These are phyloP conservation scores for Cyphomyrus discorhynchus DNA, from an alignment of 2,113 vertebrate species.

Conservation along the genomic window DNA sequence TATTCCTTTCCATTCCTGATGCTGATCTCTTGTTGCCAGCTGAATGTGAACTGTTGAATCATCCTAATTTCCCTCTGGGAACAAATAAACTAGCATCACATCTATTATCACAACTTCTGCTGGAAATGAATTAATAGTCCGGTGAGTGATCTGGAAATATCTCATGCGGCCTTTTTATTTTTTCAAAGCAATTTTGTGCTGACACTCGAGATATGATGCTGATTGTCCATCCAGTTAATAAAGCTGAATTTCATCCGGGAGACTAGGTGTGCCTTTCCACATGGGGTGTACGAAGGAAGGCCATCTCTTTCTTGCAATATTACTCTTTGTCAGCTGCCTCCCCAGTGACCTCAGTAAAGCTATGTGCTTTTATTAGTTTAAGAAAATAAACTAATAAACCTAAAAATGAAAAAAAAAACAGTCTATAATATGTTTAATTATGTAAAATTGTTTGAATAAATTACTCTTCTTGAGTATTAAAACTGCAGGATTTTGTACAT, in stretches of 20 bases:
- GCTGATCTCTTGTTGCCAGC: neutral
- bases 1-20: neutral
- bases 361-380: neutral
- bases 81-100: neutral
- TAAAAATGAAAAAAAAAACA: neutral
- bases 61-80: neutral
- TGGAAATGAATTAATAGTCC: neutral
- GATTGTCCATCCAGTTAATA: neutral
- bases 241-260: neutral
- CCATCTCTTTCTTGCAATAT: neutral
- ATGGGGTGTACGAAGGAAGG: neutral
- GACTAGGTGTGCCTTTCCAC: neutral
- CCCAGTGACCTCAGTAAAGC: neutral
- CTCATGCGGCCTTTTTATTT: neutral
- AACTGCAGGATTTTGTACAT: neutral
- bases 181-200: neutral
- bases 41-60: neutral
- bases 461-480: neutral
- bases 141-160: neutral
- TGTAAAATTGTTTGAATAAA: neutral
- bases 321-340: neutral
- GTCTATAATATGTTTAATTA: neutral
- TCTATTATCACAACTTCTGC: neutral
- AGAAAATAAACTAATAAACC: neutral
- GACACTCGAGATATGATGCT: neutral